Evolutionary conservation across 1,140 invertebrate genomes (phyloP).

Genomic region (Acyrthosiphon pisum): DNA sequence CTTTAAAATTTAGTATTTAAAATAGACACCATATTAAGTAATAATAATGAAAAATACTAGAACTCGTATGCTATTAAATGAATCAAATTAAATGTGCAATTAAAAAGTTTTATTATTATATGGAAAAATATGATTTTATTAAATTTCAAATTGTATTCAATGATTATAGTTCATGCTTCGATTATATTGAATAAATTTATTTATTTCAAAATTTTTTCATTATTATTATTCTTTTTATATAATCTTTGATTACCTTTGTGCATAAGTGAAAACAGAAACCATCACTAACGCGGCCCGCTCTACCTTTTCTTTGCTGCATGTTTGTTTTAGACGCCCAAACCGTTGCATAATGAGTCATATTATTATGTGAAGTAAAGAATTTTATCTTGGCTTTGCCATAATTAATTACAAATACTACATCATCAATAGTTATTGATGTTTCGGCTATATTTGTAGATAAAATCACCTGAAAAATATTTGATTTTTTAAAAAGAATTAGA

Average conservation of each 20-base stretch:
- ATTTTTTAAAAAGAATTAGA: background rate
- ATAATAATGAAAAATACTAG: background rate
- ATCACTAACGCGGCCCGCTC: constrained; percentile 86
- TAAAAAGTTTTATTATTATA: background rate
- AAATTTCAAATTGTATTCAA: background rate
- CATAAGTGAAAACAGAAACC: constrained; percentile 92
- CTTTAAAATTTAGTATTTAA: constrained; percentile 60
- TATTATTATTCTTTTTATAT: background rate
- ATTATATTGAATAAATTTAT: background rate
- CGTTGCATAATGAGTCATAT: constrained; percentile 93
- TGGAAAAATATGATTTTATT: background rate
- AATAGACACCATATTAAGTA: background rate
- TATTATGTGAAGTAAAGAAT: constrained; percentile 92
- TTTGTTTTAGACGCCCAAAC: constrained; percentile 94
- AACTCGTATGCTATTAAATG: background rate
- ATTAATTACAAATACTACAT: constrained; percentile 95
- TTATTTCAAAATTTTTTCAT: background rate
- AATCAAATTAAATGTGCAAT: background rate
- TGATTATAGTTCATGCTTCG: background rate
- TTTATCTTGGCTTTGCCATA: constrained; percentile 96
- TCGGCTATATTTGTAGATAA: constrained; percentile 92
- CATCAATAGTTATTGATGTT: constrained; percentile 95
- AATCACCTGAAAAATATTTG: constrained; percentile 71
- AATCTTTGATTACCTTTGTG: constrained; percentile 66
- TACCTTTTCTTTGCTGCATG: constrained; percentile 86